A percentile compares a stretch with the other conserved stretches of the same genome.
phyloP scores from a whole-genome alignment of 2,113 vertebrate genomes.

The Manacus vitellinus region DNA sequence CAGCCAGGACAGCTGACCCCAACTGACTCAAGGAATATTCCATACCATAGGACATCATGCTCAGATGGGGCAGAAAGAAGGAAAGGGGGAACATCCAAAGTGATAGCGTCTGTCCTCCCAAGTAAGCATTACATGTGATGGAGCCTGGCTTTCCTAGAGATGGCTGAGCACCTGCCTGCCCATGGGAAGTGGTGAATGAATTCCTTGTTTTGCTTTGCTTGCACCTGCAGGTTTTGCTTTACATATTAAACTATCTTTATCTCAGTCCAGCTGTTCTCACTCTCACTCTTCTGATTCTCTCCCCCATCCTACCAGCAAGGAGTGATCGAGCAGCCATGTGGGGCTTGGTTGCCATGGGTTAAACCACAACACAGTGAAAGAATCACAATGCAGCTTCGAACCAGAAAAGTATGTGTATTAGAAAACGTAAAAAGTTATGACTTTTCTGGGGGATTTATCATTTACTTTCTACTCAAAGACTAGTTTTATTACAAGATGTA shows the following conservation, averaged over 20 bases:
- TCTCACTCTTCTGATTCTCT: background rate
- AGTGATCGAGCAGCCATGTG: background rate
- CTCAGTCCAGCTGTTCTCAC: rapidly evolving
- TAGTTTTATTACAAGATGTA: background rate
- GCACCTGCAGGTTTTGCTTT: background rate
- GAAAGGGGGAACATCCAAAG: background rate
- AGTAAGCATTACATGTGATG: too few species aligned
- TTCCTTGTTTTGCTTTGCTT: background rate
- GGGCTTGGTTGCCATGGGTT: background rate
- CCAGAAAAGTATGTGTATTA: background rate
- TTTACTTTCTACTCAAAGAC: background rate
- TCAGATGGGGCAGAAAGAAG: background rate
- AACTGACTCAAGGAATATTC: background rate
- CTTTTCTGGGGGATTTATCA: background rate
- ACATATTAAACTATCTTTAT: background rate
- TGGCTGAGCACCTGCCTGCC: background rate
- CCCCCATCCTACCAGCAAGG: background rate
- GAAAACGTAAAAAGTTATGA: background rate
- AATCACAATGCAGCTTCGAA: background rate
- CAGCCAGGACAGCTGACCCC: background rate
- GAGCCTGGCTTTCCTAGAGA: background rate
- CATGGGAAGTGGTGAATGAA: background rate
- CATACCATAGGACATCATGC: background rate
- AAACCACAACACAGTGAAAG: background rate
- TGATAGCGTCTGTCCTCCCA: rapidly evolving